A percentile compares a stretch with the other conserved stretches of the same genome.
phyloP scores from a whole-genome alignment of 2,797 vertebrate genomes.

The Lepus townsendii region DNA sequence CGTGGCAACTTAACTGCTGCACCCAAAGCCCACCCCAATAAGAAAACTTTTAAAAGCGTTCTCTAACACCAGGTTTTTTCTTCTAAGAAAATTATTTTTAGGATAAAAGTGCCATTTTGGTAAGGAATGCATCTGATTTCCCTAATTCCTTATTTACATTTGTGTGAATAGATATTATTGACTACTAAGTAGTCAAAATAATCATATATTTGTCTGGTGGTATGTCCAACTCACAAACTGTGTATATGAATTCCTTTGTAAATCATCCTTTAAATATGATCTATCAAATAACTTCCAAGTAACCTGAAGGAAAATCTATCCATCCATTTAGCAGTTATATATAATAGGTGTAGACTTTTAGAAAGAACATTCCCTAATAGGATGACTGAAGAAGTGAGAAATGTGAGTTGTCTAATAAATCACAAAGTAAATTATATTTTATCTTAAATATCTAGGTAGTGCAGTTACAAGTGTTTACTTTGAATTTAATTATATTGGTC shows the following conservation, averaged over 20 bases:
- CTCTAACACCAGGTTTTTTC: neutral
- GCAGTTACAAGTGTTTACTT: neutral
- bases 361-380: neutral
- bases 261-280: neutral
- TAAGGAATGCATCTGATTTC: neutral
- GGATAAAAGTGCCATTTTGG: neutral
- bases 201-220: neutral
- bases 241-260: neutral
- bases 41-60: neutral
- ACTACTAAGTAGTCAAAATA: neutral
- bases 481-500: conserved; percentile 2
- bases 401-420: neutral
- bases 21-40: too few relatives aligned
- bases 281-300: neutral
- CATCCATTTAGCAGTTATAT: neutral
- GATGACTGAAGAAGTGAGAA: neutral
- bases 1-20: too few relatives aligned
- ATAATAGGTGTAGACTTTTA: neutral
- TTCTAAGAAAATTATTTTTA: neutral
- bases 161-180: neutral
- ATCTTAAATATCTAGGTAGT: neutral
- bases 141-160: neutral
- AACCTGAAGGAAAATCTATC: neutral
- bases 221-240: neutral
- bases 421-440: conserved; percentile 16